Evolutionary conservation across 2,888 invertebrate species (phyloP).

Genomic region (Napeogenes inachia): DNA sequence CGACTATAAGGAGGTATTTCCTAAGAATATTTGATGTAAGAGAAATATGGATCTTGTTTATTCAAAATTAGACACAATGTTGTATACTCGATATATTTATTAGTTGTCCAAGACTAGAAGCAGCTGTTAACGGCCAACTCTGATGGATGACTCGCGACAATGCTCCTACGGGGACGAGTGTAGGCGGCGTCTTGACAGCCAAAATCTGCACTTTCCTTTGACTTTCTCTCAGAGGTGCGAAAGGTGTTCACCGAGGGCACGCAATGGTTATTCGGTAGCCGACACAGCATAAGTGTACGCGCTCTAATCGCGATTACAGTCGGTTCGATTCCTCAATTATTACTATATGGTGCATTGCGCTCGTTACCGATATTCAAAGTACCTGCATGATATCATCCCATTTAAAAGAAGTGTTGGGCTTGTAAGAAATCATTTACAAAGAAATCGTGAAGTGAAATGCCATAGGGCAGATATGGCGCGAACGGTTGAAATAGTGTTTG

Average conservation of each 20-base stretch:
- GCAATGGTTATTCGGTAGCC: conserved; percentile 73
- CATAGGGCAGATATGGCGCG: conserved; percentile 53
- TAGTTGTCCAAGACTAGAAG: conserved; percentile 29
- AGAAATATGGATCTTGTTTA: no score
- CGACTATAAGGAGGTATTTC: no score
- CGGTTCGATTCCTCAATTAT: conserved; percentile 39
- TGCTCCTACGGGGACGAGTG: conserved; percentile 69
- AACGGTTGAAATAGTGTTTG: conserved; percentile 50
- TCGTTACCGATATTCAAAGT: conserved; percentile 66
- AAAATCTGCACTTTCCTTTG: conserved; percentile 76
- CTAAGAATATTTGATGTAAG: no score
- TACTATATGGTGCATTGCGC: conserved; percentile 52
- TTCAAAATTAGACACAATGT: neutral
- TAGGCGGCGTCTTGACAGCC: conserved; percentile 72
- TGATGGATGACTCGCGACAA: conserved; percentile 72
- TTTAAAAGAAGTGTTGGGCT: conserved; percentile 56
- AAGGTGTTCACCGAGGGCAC: conserved; percentile 71
- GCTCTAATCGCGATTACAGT: conserved; percentile 61
- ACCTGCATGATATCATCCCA: conserved; percentile 67
- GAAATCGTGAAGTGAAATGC: conserved; percentile 56
- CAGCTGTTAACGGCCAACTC: conserved; percentile 35
- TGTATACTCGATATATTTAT: conserved; percentile 15
- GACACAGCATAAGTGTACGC: conserved; percentile 72
- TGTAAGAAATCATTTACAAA: conserved; percentile 40
- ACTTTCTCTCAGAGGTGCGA: conserved; percentile 77